Evolutionary conservation across 2,888 invertebrate species (phyloP).

Genomic region (Crocallis elinguaria): DNA sequence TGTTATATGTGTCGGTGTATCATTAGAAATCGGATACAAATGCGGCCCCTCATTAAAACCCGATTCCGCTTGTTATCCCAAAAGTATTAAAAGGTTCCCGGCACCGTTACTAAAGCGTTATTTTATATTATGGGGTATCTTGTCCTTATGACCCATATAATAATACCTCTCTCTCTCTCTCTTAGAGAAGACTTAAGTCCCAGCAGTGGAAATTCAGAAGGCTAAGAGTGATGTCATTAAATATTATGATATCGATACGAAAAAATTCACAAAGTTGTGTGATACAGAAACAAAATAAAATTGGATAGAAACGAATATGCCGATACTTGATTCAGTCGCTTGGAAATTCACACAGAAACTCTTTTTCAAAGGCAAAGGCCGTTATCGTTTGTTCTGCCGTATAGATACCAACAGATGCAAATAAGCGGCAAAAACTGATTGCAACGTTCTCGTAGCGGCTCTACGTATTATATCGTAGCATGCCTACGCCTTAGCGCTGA

Average conservation of each 20-base stretch:
- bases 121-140: background rate
- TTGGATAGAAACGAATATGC: background rate
- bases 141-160: background rate
- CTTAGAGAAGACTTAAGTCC: background rate
- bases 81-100: slow-evolving; percentile 7
- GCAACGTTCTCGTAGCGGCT: slow-evolving; percentile 6
- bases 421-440: slow-evolving; percentile 8
- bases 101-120: background rate
- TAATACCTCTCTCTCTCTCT: background rate
- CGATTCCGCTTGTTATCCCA: slow-evolving; percentile 13
- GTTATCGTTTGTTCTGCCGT: slow-evolving; percentile 11
- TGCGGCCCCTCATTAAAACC: slow-evolving; percentile 22
- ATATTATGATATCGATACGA: background rate
- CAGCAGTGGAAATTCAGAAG: background rate
- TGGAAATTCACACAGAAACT: slow-evolving; percentile 11
- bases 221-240: background rate
- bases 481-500: slow-evolving; percentile 22
- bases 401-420: background rate
- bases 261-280: no score
- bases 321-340: slow-evolving; percentile 3
- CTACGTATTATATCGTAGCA: slow-evolving; percentile 24
- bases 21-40: slow-evolving; percentile 1
- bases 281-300: background rate
- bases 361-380: slow-evolving; percentile 4
- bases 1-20: no score